These are phyloP conservation scores for Noctua comes DNA, from an alignment of 2,888 invertebrate genomes.

Conservation along the genomic window DNA sequence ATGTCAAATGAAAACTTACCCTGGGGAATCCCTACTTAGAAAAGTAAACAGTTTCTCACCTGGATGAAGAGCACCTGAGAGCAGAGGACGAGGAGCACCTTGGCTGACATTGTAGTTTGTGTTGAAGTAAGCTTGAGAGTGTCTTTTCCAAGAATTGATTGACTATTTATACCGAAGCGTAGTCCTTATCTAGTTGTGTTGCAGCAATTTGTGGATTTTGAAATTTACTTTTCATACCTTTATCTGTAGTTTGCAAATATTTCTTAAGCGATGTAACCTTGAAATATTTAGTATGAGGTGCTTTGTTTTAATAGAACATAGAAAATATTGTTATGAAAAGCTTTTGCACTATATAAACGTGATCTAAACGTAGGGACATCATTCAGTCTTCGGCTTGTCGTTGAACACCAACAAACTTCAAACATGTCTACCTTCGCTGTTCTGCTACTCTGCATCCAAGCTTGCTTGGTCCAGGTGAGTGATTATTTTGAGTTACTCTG, in stretches of 20 bases:
- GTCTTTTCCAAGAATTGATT: not conserved
- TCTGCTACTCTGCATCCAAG: conserved; percentile 71
- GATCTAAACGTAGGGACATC: conserved; percentile 4
- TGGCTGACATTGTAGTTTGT: not conserved
- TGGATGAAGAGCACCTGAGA: conserved; percentile 1
- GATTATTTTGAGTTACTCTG: accelerated
- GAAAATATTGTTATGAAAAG: conserved; percentile 15
- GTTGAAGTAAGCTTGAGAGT: not conserved
- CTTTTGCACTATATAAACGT: conserved; percentile 29
- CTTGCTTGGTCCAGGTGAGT: conserved; percentile 72
- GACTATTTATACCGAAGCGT: not conserved
- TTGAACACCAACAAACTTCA: conserved; percentile 13
- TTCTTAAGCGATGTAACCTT: not conserved
- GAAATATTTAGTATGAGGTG: not conserved
- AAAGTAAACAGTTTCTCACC: not conserved
- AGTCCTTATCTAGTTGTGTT: not conserved
- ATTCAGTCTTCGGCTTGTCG: conserved; percentile 35
- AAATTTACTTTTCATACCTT: not conserved
- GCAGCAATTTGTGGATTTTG: not conserved
- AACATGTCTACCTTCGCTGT: conserved; percentile 71
- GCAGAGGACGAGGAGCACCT: not conserved
- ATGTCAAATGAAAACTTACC: no score
- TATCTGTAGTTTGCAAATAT: not conserved
- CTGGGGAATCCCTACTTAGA: no score
- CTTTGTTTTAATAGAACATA: conserved; percentile 6